Conservation (phyloP, 2,797 vertebrate genomes). For the Choloepus didactylus region DNA sequence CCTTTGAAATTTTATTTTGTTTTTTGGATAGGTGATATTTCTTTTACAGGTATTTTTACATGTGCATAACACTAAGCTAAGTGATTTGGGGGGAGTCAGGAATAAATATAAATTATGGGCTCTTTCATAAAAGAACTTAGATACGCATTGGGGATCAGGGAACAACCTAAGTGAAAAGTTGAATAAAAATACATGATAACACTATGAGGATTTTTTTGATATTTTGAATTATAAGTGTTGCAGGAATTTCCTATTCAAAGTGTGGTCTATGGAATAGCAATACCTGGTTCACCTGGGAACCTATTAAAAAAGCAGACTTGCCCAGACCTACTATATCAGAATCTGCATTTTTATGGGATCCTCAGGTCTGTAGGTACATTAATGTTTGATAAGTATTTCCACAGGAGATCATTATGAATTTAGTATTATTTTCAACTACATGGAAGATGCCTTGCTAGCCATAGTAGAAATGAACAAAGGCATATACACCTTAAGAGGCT, state of each 20-base stretch:
- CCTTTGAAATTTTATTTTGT: conserved; percentile 5
- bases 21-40: neutral
- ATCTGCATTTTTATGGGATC: conserved; percentile 8
- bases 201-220: neutral
- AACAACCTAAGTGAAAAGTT: neutral
- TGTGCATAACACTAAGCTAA: neutral
- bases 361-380: neutral
- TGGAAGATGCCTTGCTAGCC: neutral
- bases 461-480: neutral
- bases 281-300: neutral
- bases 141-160: neutral
- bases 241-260: neutral
- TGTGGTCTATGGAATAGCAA: neutral
- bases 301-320: neutral
- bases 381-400: conserved; percentile 22
- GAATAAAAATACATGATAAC: neutral
- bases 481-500: neutral
- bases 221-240: neutral
- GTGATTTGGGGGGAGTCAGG: neutral
- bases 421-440: neutral
- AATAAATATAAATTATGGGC: neutral
- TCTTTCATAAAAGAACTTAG: conserved; percentile 11
- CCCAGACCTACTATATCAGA: neutral
- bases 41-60: neutral
- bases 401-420: neutral